Evolutionary conservation across 2,113 vertebrate genomes (phyloP).

Genomic region (zebrafish (Danio rerio)): GRCz12tu NC_133181.1:36605501-36606000

Average conservation of each 20-base stretch:
- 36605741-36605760: slow-evolving; percentile 78
- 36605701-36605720: slow-evolving; percentile 80
- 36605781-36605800: slow-evolving; percentile 72
- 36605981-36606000: slow-evolving; percentile 83
- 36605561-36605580: no score
- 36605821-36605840: slow-evolving; percentile 69
- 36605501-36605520: no score
- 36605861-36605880: slow-evolving; percentile 81
- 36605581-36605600: no score
- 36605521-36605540: no score
- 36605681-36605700: neutral
- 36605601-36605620: no score
- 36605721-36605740: slow-evolving; percentile 92
- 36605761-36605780: slow-evolving; percentile 91
- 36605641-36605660: no score
- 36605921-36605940: slow-evolving; percentile 79
- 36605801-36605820: slow-evolving; percentile 68
- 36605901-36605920: slow-evolving; percentile 90
- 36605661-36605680: no score
- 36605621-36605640: no score
- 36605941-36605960: slow-evolving; percentile 83
- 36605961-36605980: slow-evolving; percentile 86
- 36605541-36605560: no score
- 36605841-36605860: slow-evolving; percentile 83
- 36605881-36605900: slow-evolving; percentile 83